Percentiles rank a stretch among this genome's conserved stretches.
Conservation (phyloP, 2,113 vertebrate species). For the Hassar affinis region DNA sequence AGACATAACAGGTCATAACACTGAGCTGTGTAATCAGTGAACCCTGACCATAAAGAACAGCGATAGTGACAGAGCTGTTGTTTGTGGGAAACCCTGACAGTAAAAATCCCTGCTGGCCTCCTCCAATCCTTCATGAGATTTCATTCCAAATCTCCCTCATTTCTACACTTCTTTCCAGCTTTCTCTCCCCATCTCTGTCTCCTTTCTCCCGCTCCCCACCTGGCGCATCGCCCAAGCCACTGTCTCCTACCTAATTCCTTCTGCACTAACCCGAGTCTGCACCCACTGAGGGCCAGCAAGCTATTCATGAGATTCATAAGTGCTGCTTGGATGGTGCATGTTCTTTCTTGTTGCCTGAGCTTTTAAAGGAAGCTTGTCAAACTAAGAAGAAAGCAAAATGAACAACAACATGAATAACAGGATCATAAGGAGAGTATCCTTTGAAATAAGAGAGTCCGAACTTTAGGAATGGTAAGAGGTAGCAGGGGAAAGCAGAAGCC, state of each 20-base stretch:
- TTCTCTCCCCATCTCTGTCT: neutral
- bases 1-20: slow-evolving; percentile 37
- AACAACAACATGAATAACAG: neutral
- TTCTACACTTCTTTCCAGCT: slow-evolving; percentile 9
- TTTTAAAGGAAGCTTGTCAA: slow-evolving; percentile 19
- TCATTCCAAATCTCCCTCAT: slow-evolving; percentile 19
- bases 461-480: neutral
- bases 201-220: slow-evolving; percentile 26
- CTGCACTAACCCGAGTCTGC: slow-evolving; percentile 38
- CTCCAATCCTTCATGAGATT: slow-evolving; percentile 4
- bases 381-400: slow-evolving; percentile 8
- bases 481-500: neutral
- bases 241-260: slow-evolving; percentile 45
- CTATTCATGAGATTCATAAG: slow-evolving; percentile 25
- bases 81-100: slow-evolving; percentile 18
- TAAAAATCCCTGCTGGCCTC: slow-evolving; percentile 11
- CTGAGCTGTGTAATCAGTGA: slow-evolving; percentile 28
- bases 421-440: neutral
- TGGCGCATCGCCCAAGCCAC: slow-evolving; percentile 41
- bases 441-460: slow-evolving; percentile 6
- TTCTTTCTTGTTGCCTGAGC: slow-evolving; percentile 1
- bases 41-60: slow-evolving; percentile 5
- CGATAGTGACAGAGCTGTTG: slow-evolving; percentile 4
- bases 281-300: slow-evolving; percentile 28
- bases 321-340: slow-evolving; percentile 18